Percentiles rank a stretch among this genome's conserved stretches.
Conservation (phyloP, 2,113 vertebrate genomes). For the Cryptomyrus ogoouensis region DNA sequence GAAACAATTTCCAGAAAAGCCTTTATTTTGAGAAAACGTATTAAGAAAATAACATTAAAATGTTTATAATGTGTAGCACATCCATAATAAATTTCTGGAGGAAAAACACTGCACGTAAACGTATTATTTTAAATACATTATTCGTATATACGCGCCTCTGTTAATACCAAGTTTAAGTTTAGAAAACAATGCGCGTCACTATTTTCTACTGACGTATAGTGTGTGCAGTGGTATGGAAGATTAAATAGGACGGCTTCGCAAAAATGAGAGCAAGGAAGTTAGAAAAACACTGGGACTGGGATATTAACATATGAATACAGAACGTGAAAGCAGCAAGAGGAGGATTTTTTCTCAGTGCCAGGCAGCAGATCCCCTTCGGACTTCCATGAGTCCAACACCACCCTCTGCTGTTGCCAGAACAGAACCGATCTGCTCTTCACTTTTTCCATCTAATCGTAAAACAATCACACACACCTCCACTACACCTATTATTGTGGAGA, state of each 20-base stretch:
- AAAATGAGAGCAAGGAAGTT: slow-evolving; percentile 12
- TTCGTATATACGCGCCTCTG: background rate
- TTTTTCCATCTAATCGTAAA: background rate
- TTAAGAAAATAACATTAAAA: background rate
- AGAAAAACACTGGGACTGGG: slow-evolving; percentile 13
- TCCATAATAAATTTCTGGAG: background rate
- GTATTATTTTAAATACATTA: background rate
- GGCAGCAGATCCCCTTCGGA: background rate
- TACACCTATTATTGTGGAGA: background rate
- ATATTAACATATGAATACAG: slow-evolving; percentile 23
- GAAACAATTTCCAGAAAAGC: background rate
- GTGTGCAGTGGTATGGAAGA: background rate
- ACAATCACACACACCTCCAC: background rate
- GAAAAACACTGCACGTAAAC: background rate
- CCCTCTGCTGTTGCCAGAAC: slow-evolving; percentile 2
- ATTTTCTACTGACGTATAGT: background rate
- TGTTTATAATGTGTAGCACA: background rate
- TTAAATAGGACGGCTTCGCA: slow-evolving; percentile 7
- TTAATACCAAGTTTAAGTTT: background rate
- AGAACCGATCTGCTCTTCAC: background rate
- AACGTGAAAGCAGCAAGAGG: slow-evolving; percentile 16
- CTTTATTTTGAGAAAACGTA: background rate
- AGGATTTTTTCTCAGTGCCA: slow-evolving; percentile 18
- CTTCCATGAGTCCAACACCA: background rate
- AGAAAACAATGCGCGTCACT: slow-evolving; percentile 9